These are phyloP conservation scores for Hybos culiciformis DNA, from an alignment of 2,888 invertebrate species.

Conservation along the genomic window DNA sequence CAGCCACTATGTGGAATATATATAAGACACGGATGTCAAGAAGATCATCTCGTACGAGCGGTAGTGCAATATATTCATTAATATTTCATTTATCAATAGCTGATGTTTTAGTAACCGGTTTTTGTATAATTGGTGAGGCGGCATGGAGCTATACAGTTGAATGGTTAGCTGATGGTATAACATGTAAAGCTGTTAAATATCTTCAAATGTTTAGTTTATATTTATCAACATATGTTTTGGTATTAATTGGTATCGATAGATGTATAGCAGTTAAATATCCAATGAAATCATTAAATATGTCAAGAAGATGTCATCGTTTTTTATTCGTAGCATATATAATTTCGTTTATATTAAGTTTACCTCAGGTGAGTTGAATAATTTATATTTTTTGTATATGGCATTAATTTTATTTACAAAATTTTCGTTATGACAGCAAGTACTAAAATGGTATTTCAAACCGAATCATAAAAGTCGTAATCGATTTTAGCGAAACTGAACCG, in stretches of 20 bases:
- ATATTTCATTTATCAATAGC: conserved; percentile 73
- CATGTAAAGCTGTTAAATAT: conserved; percentile 69
- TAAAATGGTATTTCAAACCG: too few species aligned
- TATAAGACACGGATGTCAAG: conserved; percentile 46
- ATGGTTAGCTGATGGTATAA: conserved; percentile 63
- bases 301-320: conserved; percentile 52
- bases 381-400: background rate
- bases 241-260: conserved; percentile 68
- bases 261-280: conserved; percentile 72
- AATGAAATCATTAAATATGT: conserved; percentile 53
- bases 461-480: too few species aligned
- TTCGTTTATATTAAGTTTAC: conserved; percentile 59
- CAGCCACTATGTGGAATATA: conserved; percentile 64
- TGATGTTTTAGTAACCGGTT: conserved; percentile 66
- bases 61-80: conserved; percentile 60
- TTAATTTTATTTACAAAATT: too few species aligned
- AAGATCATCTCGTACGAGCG: conserved; percentile 44
- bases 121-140: conserved; percentile 69
- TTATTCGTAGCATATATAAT: conserved; percentile 57
- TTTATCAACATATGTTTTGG: conserved; percentile 67
- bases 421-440: too few species aligned
- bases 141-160: conserved; percentile 68
- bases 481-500: too few species aligned
- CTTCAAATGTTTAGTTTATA: conserved; percentile 71
- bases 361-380: conserved; percentile 58